Evolutionary conservation across 2,888 invertebrate species (phyloP), one percentile per base, ranked within the genome.

Genomic region (Pyralis farinalis): DNA sequence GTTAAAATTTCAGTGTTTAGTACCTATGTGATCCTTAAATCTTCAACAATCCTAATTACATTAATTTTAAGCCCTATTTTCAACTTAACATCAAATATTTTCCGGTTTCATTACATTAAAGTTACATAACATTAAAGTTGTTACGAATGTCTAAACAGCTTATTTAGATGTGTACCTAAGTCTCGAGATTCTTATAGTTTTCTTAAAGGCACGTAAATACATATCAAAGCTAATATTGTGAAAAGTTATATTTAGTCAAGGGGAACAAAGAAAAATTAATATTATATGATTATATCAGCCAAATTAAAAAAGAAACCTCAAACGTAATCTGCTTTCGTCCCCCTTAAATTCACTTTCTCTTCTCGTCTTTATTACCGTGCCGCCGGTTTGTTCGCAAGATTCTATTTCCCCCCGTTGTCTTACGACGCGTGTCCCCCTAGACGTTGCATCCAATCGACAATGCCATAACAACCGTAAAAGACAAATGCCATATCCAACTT

Each of bases 271-370:
- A 71, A 62, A 64, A 63, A 47, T 52, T 52, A 47, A 71, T 79
- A 70, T 73, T 74, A 79, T 83, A 81, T 84, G 79, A 70, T 73
- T 74, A 79, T 83, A 81, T 84, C 80, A 80, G 81, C 71, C 67
- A 85, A 87, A 87, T 87, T 87, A 86, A 87, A 84, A 82, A 86
- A 75, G 78, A 78, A 34, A 79, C 81, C 79, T 71, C 74, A 67
- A 65, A 65, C 75, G 71, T 87, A 87, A 87, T 86, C 85, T 85
- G 66, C 85, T 88, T 86, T 85, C 79, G 79, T 83, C 79, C 86
- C 84, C 85, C 91, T n/a, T 91, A 90, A 90, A 90, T 91, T 91
- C 91, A 91, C 91, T 91, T 91, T 90, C 90, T 90, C 86, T 82
- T 81, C 88, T 84, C 79, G 82, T 90, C 91, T 91, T 91, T 91